Evolutionary conservation across 2,797 vertebrate species (phyloP).

Genomic region (Ara ararauna): DNA sequence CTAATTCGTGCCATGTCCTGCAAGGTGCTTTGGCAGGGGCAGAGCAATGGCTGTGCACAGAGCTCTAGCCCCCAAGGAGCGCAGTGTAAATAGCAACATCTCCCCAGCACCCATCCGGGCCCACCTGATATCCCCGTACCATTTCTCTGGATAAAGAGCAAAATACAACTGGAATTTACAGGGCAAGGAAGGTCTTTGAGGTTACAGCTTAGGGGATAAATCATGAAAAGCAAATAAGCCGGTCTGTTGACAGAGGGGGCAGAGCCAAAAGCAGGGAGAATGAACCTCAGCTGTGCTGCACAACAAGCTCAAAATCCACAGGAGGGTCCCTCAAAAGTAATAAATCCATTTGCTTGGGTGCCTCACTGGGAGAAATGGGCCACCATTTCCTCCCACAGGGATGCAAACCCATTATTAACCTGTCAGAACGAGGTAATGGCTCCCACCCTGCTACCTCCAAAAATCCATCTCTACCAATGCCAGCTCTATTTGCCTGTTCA

Average conservation of each 20-base stretch:
- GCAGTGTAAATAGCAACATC: accelerated
- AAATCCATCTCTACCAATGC: accelerated
- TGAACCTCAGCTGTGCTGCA: accelerated
- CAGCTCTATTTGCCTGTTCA: accelerated
- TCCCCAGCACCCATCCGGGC: background rate
- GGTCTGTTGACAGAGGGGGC: background rate
- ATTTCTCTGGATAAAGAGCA: background rate
- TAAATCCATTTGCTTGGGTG: accelerated
- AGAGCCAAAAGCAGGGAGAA: background rate
- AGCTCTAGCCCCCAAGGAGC: accelerated
- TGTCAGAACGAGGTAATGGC: background rate
- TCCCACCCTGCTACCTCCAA: background rate
- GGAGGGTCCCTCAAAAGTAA: background rate
- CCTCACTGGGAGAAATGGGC: background rate
- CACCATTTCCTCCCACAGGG: accelerated
- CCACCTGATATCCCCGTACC: accelerated
- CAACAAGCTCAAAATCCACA: background rate
- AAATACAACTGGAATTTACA: background rate
- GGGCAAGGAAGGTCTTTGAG: background rate
- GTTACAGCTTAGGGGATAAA: background rate
- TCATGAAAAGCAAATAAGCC: background rate
- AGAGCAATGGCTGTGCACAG: background rate
- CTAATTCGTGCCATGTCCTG: accelerated
- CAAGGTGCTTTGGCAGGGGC: background rate
- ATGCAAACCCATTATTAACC: background rate